Base-by-base conservation (phyloP, 1,140 invertebrate species). In the Chionoecetes opilio region DNA sequence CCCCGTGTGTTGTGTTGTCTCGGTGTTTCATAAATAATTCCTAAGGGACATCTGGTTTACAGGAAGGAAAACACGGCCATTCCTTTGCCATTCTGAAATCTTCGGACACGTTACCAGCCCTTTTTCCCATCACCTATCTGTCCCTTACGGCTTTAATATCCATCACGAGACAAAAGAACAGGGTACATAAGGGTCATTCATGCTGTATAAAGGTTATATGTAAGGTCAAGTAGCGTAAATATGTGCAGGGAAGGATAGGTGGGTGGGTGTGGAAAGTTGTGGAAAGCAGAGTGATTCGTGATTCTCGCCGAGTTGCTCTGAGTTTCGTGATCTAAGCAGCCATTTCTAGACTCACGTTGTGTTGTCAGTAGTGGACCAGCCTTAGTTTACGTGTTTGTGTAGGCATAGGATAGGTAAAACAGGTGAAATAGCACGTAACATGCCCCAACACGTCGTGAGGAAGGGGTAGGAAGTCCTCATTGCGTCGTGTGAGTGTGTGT, bases 11-110 rank as follows among this genome's bases (percentile, higher is more conserved):
- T 46, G 14, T 5, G 63, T n/a, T 21, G n/a, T 26, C 0, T 11
- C 21, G 63, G 63, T 75, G 63, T 75, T n/a, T n/a, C 63, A 75
- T 75, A 75, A 75, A 75, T 75, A 75, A 75, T n/a, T n/a, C 41
- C 41, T 5, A 75, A 53, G 46, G 21, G 11, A 75, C 63, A 75
- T 75, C 63, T 75, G 63, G 63, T 26, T 11, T 46, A 26, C 21
- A 75, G 11, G 46, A 53, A 53, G 46, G 11, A 53, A 53, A 53
- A 53, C 63, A 75, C n/a, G 63, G 63, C 63, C 63, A 75, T 75
- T 75, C 63, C 63, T 75, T 75, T 26, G 6, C 14, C 41, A 11
- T 75, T 11, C 87, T 32, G 9, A 41, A 14, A 46, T 89, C 87
- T 46, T 89, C 87, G 35, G 37, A 17, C 63, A 26, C 8, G n/a